Evolutionary conservation across 2,797 vertebrate species (phyloP), one percentile per base, ranked within the genome.

Genomic region (Anas flavirostris): DNA sequence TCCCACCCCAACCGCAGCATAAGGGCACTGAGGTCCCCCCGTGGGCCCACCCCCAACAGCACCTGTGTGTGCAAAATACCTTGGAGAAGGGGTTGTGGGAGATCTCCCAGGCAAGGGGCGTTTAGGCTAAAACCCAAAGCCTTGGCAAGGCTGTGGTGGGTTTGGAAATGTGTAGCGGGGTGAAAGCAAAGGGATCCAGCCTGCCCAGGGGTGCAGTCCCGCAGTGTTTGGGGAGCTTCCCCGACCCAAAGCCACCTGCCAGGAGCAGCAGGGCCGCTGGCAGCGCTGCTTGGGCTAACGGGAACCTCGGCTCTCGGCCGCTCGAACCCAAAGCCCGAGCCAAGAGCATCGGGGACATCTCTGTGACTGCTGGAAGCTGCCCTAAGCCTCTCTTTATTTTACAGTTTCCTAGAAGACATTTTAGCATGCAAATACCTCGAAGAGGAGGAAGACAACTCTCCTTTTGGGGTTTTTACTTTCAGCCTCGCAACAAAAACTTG

Each of bases 351-450:
- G 33, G 39, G 84, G 33, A 23, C 82, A 13, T 21, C 7, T 4
- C 62, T 25, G 14, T 35, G 33, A 2, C 41, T n/a, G 0, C 35
- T 43, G 64, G 73, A 33, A 77, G 26, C 69, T n/a, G 37, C 75
- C 90, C 92, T 91, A 69, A 86, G 18, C 4, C 88, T 37, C 33
- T 86, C 77, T 81, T 83, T 94, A 17, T 91, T 82, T 96, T 90
- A 22, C 95, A 98, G 98, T 43, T 93, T 95, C 94, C 59, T 96
- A 97, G 95, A 96, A 94, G 92, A 95, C 6, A 53, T 88, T 79
- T 83, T 64, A 93, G 89, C 87, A 91, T 29, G 82, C 73, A 84
- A 73, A 82, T 78, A 55, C 94, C 90, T 79, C 60, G 82, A 85
- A 58, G 93, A 93, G 74, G 96, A 96, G 81, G 95, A 84, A 52